Evolutionary conservation across 2,113 vertebrate genomes (phyloP), one percentile per base, ranked within the genome.

Genomic region (Mastomys natalensis): DNA sequence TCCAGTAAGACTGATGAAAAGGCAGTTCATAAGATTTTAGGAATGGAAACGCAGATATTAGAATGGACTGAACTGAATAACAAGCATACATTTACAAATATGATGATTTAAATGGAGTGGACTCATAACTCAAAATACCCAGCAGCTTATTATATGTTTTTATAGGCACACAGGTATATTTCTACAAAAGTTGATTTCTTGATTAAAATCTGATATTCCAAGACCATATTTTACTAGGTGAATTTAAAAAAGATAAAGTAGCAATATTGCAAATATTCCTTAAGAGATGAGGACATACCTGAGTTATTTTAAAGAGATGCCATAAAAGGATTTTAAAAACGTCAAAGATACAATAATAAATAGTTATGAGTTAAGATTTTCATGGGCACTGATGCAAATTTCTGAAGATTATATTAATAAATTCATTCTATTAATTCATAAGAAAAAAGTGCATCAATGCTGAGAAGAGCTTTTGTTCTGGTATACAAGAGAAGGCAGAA

Each of bases 161-260:
- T 15, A 45, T 76, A 78, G 60, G 60, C 15, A 90, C 51, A 85
- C 21, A 45, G 40, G 17, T 26, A 70, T 43, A 13, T 89, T 84
- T 87, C 90, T 93, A 80, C 6, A 10, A 68, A 95, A 90, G 21
- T 55, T 62, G 3, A 37, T 87, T 90, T 87, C 40, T 90, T 96
- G 76, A 73, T 62, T 73, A 93, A 90, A 66, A 15, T 86, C 40
- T 58, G 17, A 76, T 89, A 82, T 86, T 87, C 10, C 31, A 81
- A 82, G 40, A 34, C 51, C 5, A 60, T 66, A 40, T 70, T 87
- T 53, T 51, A 22, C 64, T 26, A 6, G 45, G n/a, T 84, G 60
- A 93, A 80, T 77, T 86, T 45, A 62, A 62, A 37, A 92, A 29
- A 86, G 45, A 74, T 6, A 40, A 40, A 86, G 15, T 9, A 77